Percentiles rank a stretch among this genome's conserved stretches.
These are phyloP conservation scores for Coptotermes formosanus DNA, from an alignment of 1,140 invertebrate genomes.

Conservation along the genomic window DNA sequence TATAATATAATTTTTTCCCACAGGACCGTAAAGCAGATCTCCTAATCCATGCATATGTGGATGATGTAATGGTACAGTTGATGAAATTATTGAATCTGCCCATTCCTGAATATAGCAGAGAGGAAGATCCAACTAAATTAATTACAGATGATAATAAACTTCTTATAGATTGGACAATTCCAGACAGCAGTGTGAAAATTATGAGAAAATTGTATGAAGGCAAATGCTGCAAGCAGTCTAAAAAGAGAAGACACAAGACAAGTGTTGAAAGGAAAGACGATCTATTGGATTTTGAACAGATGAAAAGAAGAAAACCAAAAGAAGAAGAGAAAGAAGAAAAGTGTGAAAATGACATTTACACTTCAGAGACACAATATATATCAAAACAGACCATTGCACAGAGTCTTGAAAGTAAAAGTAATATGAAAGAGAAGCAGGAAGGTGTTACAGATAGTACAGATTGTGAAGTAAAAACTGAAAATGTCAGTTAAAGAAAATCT, in stretches of 20 bases:
- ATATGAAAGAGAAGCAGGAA: not conserved
- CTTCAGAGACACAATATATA: not conserved
- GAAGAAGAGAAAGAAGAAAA: not conserved
- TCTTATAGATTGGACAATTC: slow-evolving; percentile 29
- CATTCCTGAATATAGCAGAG: slow-evolving; percentile 66
- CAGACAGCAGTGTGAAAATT: slow-evolving; percentile 7
- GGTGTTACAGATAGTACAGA: not conserved
- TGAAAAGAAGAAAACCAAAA: not conserved
- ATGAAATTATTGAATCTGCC: slow-evolving; percentile 70
- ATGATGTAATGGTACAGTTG: slow-evolving; percentile 76
- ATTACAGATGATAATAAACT: not conserved
- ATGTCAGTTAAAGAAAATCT: not conserved
- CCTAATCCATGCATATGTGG: slow-evolving; percentile 86
- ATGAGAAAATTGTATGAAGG: slow-evolving; percentile 29
- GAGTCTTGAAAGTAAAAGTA: not conserved
- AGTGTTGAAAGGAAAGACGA: slow-evolving; percentile 10
- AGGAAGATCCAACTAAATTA: slow-evolving; percentile 65
- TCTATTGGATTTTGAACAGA: not conserved
- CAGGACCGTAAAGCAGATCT: slow-evolving; percentile 90
- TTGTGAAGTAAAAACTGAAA: not conserved
- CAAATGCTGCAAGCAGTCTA: slow-evolving; percentile 29
- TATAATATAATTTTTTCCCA: slow-evolving; percentile 42
- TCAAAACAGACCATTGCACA: not conserved
- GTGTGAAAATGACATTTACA: not conserved
- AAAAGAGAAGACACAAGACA: slow-evolving; percentile 18